Evolutionary conservation across 2,113 vertebrate species (phyloP).

Genomic region (Rhinogobius similis): DNA sequence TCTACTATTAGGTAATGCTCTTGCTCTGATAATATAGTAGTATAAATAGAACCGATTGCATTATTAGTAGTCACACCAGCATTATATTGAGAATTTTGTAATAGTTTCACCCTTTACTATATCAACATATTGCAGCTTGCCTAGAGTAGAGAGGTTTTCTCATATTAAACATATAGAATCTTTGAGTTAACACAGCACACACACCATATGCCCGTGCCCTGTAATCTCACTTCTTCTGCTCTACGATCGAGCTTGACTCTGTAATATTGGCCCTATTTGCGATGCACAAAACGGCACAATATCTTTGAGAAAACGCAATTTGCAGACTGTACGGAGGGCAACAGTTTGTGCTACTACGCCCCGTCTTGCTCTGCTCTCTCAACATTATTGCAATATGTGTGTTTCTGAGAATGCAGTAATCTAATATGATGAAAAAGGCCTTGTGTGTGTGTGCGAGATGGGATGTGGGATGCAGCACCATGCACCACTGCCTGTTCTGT

Average conservation of each 20-base stretch:
- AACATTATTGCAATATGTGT: constrained; percentile 70
- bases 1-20: too few species aligned
- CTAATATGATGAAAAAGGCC: constrained; percentile 63
- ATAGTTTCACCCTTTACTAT: background rate
- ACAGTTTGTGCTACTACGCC: constrained; percentile 51
- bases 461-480: constrained; percentile 53
- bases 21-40: background rate
- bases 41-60: background rate
- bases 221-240: constrained; percentile 31
- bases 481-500: constrained; percentile 40
- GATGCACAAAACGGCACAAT: constrained; percentile 52
- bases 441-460: constrained; percentile 44
- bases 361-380: constrained; percentile 49
- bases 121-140: background rate
- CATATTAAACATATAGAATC: constrained; percentile 1
- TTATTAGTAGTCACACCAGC: background rate
- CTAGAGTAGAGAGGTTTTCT: background rate
- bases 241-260: constrained; percentile 26
- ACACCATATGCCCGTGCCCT: constrained; percentile 27
- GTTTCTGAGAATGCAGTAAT: constrained; percentile 65
- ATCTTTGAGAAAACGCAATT: constrained; percentile 61
- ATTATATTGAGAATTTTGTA: background rate
- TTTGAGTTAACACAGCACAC: constrained; percentile 29
- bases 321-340: constrained; percentile 49
- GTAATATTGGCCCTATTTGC: constrained; percentile 37